Base-by-base conservation (phyloP, 2,888 invertebrate genomes). In the Neocrepidodera transversa region DNA sequence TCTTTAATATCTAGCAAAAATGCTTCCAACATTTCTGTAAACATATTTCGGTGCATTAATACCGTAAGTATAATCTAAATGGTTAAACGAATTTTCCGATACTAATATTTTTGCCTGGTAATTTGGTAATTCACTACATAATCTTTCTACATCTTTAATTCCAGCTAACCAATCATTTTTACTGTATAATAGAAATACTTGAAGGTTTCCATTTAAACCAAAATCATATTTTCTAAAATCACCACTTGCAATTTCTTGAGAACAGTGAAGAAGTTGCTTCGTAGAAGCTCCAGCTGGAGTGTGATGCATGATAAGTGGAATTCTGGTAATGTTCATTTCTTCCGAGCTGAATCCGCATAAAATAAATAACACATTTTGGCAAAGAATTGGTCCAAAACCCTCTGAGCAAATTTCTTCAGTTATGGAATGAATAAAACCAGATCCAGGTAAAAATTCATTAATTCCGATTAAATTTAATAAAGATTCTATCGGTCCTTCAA, bases 191-290 rank as follows among this genome's bases (percentile, higher is more conserved):
- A 84, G 60, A 32, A 80, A 77, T 18, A 81, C 75, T 0, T 81
- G 81, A 1, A 79, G 72, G 10, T 77, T 79, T 11, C 82, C 71
- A 53, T 76, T 77, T 1, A 68, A 66, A 1, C 57, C 2, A 60
- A 82, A 80, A 72, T 87, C 85, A 67, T 82, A 87, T 58, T 85
- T 83, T 13, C 84, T 75, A 40, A 74, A 69, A 26, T 63, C 47
- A 2, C 77, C 75, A 30, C 82, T 82, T 7, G 76, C 71, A 13
- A 87, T 83, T 16, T 85, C 81, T 78, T 93, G 92, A 0, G 82
- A 87, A 72, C 85, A 93, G 76, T 93, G 93, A 4, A 86, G 79
- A 6, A 92, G 75, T 75, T 91, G 91, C 69, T 85, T 84, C 0
- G 86, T 83, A 0, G 91, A 83, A 7, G 73, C 49, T 36, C 78